Conservation (phyloP, 2,888 invertebrate species). For the Mechanitis messenoides region DNA sequence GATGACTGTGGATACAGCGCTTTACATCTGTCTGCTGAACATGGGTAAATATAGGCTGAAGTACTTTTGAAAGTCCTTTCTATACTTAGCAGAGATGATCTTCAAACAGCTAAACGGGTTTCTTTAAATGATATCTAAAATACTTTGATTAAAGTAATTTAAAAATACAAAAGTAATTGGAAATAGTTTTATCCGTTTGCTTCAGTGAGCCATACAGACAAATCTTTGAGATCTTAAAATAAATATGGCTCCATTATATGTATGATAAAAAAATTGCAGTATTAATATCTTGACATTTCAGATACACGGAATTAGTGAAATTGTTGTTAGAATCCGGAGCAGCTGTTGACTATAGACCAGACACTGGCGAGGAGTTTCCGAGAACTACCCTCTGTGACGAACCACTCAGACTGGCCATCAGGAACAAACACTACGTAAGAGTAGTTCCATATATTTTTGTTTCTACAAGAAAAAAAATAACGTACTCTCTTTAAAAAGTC, state of each 20-base stretch:
- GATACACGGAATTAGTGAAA: slow-evolving; percentile 81
- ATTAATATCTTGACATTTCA: slow-evolving; percentile 34
- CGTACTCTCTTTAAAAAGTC: no score
- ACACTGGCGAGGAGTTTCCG: slow-evolving; percentile 83
- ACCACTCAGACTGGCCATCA: slow-evolving; percentile 90
- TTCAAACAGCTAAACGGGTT: no score
- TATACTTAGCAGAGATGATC: no score
- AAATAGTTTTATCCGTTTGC: no score
- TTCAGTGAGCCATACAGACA: no score
- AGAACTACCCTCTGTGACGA: slow-evolving; percentile 88
- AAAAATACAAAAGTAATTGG: no score
- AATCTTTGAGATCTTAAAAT: neutral
- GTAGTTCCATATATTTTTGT: no score
- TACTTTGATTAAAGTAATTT: no score
- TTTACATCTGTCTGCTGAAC: slow-evolving; percentile 92
- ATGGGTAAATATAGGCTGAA: slow-evolving; percentile 74
- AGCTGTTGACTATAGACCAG: slow-evolving; percentile 86
- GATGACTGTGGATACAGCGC: slow-evolving; percentile 96
- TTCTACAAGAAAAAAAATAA: no score
- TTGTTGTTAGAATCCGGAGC: slow-evolving; percentile 86
- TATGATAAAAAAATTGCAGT: neutral
- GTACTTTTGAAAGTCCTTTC: no score
- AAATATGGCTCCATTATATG: neutral
- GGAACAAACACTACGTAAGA: slow-evolving; percentile 85
- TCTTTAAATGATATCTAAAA: no score